These are phyloP conservation scores for Procambarus clarkii DNA, from an alignment of 1,140 invertebrate species.

Conservation along the genomic window DNA sequence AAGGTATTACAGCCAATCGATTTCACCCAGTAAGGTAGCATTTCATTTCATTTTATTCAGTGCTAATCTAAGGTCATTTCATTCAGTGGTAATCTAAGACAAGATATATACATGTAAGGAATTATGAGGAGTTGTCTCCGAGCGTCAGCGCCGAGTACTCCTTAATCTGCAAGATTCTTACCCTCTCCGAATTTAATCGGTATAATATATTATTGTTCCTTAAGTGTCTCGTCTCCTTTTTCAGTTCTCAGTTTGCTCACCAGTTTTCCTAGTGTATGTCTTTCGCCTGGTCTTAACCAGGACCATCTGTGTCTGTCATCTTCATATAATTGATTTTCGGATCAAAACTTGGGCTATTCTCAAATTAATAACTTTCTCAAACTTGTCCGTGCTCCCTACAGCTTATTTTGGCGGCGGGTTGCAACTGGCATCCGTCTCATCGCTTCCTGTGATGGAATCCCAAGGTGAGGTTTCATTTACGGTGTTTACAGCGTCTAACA, in stretches of 20 bases:
- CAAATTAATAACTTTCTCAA: constrained; percentile 73
- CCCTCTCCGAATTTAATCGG: too few species aligned
- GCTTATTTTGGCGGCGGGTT: constrained; percentile 36
- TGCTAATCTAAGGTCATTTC: too few species aligned
- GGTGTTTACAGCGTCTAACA: background rate
- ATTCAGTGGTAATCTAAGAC: too few species aligned
- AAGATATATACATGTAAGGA: too few species aligned
- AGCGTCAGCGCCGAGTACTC: too few species aligned
- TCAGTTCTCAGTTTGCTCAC: constrained; percentile 11
- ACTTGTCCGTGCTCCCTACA: constrained; percentile 43
- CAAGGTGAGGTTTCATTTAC: background rate
- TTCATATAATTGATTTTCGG: constrained; percentile 73
- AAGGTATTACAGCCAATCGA: too few species aligned
- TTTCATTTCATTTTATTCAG: too few species aligned
- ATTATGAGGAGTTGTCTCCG: too few species aligned
- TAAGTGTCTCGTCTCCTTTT: background rate
- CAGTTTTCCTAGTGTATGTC: constrained; percentile 41
- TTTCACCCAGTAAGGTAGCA: too few species aligned
- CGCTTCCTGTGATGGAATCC: background rate
- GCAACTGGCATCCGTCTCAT: background rate
- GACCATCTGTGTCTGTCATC: constrained; percentile 69
- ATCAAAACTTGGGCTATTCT: constrained; percentile 73
- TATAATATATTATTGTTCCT: background rate
- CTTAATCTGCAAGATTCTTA: too few species aligned
- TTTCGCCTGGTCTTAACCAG: constrained; percentile 66